A percentile compares a stretch with the other conserved stretches of the same genome.
Evolutionary conservation across 2,113 vertebrate species (phyloP).

Genomic region (Paracanthobrama guichenoti): DNA sequence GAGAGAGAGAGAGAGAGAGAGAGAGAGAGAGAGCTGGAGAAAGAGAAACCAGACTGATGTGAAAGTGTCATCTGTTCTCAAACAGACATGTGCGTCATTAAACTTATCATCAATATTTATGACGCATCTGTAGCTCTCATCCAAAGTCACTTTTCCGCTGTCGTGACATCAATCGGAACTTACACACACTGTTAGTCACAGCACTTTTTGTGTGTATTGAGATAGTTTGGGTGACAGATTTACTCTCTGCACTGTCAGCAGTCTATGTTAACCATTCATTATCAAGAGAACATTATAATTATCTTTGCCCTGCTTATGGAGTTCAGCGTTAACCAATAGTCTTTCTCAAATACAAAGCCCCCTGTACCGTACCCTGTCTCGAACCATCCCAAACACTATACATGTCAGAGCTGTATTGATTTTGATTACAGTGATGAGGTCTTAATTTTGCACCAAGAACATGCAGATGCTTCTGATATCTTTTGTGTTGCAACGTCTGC

Average conservation of each 20-base stretch:
- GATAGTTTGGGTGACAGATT: constrained; percentile 58
- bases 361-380: neutral
- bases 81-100: constrained; percentile 22
- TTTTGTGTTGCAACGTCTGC: neutral
- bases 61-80: constrained; percentile 42
- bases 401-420: neutral
- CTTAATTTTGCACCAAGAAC: neutral
- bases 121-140: constrained; percentile 38
- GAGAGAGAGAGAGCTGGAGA: neutral
- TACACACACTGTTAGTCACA: constrained; percentile 48
- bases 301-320: constrained; percentile 27
- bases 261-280: constrained; percentile 48
- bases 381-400: neutral
- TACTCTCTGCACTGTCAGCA: constrained; percentile 52
- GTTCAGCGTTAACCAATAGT: constrained; percentile 16
- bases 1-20: neutral
- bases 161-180: constrained; percentile 19
- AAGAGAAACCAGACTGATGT: constrained; percentile 47
- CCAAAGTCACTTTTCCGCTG: constrained; percentile 14
- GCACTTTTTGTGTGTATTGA: constrained; percentile 44
- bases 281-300: constrained; percentile 43
- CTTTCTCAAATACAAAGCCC: neutral
- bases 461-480: neutral
- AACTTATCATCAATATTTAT: constrained; percentile 44
- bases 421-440: neutral